Evolutionary conservation across 2,113 vertebrate genomes (phyloP).

Genomic region (Proterorhinus semilunaris): DNA sequence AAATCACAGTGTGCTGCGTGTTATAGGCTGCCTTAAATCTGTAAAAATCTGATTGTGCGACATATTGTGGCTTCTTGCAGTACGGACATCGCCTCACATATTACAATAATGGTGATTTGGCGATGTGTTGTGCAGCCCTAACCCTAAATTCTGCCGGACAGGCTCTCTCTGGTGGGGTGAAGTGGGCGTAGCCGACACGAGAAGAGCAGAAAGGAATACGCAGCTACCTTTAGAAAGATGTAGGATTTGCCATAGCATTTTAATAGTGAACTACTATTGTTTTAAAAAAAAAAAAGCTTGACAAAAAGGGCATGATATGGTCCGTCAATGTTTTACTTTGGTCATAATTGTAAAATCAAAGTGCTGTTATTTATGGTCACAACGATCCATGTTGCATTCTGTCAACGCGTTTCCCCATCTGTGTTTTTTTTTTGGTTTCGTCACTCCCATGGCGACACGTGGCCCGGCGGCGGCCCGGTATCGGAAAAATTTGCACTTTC

Average conservation of each 20-base stretch:
- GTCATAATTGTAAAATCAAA: conserved; percentile 80
- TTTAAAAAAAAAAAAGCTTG: not conserved
- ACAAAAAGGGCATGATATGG: not conserved
- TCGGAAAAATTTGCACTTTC: conserved; percentile 98
- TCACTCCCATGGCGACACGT: conserved; percentile 84
- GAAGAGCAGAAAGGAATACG: not conserved
- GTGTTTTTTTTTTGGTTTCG: conserved; percentile 43
- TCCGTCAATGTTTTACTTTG: conserved; percentile 53
- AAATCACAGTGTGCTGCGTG: no score
- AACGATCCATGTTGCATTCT: conserved; percentile 79
- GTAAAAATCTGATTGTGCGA: no score
- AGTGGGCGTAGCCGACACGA: not conserved
- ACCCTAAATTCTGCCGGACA: no score
- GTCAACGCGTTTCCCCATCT: conserved; percentile 68
- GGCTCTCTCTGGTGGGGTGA: no score
- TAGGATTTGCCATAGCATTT: not conserved
- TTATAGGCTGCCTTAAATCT: no score
- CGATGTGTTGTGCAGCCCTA: no score
- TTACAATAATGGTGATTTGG: no score
- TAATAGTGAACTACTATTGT: not conserved
- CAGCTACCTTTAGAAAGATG: not conserved
- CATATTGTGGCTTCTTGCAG: no score
- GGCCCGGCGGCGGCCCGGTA: conserved; percentile 80
- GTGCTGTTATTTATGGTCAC: conserved; percentile 90
- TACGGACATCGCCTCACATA: no score